Percentiles rank a stretch among this genome's conserved stretches.
phyloP scores from a whole-genome alignment of 2,113 vertebrate genomes.

The Pteruthius melanotis region DNA sequence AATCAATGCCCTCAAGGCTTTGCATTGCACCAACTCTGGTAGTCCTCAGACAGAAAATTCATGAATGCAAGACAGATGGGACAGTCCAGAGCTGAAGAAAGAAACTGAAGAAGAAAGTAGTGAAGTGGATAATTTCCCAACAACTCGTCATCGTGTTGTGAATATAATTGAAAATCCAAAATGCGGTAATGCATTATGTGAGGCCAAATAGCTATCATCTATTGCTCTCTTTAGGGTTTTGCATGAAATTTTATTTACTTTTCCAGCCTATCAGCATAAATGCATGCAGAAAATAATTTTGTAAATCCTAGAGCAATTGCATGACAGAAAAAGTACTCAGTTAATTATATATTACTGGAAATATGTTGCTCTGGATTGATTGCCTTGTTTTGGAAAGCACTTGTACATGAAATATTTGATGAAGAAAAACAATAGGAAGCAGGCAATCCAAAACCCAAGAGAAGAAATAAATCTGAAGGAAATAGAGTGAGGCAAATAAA shows the following conservation, averaged over 20 bases:
- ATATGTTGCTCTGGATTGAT: slow-evolving; percentile 37
- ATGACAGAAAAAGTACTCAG: neutral
- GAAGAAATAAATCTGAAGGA: slow-evolving; percentile 36
- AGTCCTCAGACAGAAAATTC: neutral
- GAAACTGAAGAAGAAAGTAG: neutral
- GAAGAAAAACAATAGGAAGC: slow-evolving; percentile 14
- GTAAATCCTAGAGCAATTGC: neutral
- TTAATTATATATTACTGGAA: slow-evolving; percentile 33
- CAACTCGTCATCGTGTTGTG: neutral
- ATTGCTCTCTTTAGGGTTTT: slow-evolving; percentile 28
- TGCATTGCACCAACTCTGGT: neutral
- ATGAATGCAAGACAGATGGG: neutral
- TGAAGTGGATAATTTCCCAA: slow-evolving; percentile 8
- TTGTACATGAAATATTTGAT: slow-evolving; percentile 36
- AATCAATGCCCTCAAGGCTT: neutral
- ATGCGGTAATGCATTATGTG: neutral
- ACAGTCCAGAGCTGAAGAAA: neutral
- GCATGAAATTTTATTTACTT: slow-evolving; percentile 36
- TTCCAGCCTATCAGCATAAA: slow-evolving; percentile 21
- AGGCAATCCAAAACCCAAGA: slow-evolving; percentile 4
- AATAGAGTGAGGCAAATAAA: neutral
- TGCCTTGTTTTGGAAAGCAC: slow-evolving; percentile 38
- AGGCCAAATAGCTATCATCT: neutral
- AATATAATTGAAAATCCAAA: slow-evolving; percentile 12
- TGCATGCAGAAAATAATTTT: slow-evolving; percentile 33